phyloP scores from a whole-genome alignment of 2,888 invertebrate species.

The Harpalus rubripes region DNA sequence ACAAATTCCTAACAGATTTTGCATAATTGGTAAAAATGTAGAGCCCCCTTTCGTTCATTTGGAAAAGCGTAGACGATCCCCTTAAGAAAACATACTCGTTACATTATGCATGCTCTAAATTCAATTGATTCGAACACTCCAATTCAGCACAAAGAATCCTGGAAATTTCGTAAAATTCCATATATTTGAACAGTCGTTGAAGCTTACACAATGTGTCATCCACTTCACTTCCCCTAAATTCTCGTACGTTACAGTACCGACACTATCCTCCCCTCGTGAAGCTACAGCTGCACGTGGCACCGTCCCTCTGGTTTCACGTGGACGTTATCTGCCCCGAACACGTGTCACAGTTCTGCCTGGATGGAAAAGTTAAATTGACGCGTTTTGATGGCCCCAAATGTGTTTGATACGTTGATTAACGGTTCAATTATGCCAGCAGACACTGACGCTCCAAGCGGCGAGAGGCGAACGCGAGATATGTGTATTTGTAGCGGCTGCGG shows the following conservation, averaged over 20 bases:
- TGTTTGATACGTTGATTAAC: slow-evolving; percentile 49
- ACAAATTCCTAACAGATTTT: too few species aligned
- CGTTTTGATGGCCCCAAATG: slow-evolving; percentile 38
- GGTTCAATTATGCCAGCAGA: slow-evolving; percentile 30
- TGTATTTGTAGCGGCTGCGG: neutral
- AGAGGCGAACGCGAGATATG: neutral
- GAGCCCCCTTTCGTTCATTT: too few species aligned
- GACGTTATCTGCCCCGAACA: slow-evolving; percentile 48
- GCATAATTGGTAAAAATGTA: too few species aligned
- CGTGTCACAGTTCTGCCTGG: slow-evolving; percentile 41
- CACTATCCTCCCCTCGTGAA: neutral
- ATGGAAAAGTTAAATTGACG: slow-evolving; percentile 58
- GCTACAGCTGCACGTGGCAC: slow-evolving; percentile 36
- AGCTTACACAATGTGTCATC: slow-evolving; percentile 1
- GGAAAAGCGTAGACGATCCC: too few species aligned
- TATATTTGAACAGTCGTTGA: neutral
- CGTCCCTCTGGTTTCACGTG: slow-evolving; percentile 11
- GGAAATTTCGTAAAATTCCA: too few species aligned
- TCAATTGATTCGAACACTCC: too few species aligned
- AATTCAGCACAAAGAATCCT: too few species aligned
- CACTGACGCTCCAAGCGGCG: too few species aligned
- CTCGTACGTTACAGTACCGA: neutral
- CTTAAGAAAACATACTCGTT: too few species aligned
- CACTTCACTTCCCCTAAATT: neutral
- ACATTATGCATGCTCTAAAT: too few species aligned